Evolutionary conservation across 2,888 invertebrate genomes (phyloP).

Genomic region (Axea sp.): DNA sequence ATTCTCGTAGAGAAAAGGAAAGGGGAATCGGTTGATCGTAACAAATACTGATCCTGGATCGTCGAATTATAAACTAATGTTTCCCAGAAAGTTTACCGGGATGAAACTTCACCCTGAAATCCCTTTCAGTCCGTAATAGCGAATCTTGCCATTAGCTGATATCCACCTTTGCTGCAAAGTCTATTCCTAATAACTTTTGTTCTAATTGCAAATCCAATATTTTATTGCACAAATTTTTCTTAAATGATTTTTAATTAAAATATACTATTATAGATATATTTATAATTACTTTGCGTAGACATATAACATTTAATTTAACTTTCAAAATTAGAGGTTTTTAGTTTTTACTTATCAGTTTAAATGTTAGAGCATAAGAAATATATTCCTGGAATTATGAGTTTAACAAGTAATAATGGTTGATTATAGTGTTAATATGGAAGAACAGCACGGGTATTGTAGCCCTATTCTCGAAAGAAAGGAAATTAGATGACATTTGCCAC

Average conservation of each 20-base stretch:
- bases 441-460: slow-evolving; percentile 48
- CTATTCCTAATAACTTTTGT: slow-evolving; percentile 49
- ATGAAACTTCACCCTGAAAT: slow-evolving; percentile 68
- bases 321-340: too few species aligned
- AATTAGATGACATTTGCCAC: slow-evolving; percentile 78
- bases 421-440: slow-evolving; percentile 62
- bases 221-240: slow-evolving; percentile 7
- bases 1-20: slow-evolving; percentile 50
- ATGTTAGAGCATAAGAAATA: slow-evolving; percentile 22
- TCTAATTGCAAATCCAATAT: slow-evolving; percentile 41
- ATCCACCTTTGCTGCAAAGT: slow-evolving; percentile 36
- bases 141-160: slow-evolving; percentile 53
- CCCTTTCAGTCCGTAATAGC: slow-evolving; percentile 59
- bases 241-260: too few species aligned
- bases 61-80: slow-evolving; percentile 79
- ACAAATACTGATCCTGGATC: slow-evolving; percentile 79
- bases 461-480: slow-evolving; percentile 71
- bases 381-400: slow-evolving; percentile 27
- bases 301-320: too few species aligned
- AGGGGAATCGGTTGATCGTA: slow-evolving; percentile 76
- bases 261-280: slow-evolving; percentile 2
- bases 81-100: slow-evolving; percentile 72
- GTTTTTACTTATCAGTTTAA: too few species aligned
- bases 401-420: slow-evolving; percentile 50
- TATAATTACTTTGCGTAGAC: too few species aligned